Evolutionary conservation across 2,888 invertebrate genomes (phyloP).

Genomic region (Gasteruption jaculator): DNA sequence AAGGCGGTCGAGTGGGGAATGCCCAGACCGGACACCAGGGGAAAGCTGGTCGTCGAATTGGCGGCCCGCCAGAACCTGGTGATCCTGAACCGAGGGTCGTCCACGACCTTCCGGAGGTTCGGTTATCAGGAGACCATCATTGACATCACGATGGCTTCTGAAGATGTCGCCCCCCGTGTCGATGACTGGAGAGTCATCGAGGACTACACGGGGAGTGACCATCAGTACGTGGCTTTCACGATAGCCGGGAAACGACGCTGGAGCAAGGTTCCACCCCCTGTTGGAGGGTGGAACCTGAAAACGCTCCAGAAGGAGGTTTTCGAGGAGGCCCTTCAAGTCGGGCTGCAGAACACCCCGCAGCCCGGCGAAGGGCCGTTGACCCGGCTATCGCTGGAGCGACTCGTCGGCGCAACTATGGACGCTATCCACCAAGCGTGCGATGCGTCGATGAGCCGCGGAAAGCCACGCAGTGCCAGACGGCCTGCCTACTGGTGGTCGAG

Average conservation of each 20-base stretch:
- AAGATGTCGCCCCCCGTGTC: conserved; percentile 5
- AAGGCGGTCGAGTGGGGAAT: conserved; percentile 26
- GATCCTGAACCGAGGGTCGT: conserved; percentile 19
- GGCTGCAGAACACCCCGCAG: too few relatives aligned
- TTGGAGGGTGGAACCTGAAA: too few relatives aligned
- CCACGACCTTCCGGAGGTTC: conserved; percentile 17
- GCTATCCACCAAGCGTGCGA: conserved; percentile 1
- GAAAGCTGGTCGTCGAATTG: conserved; percentile 24
- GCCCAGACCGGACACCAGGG: conserved; percentile 20
- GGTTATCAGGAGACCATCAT: conserved; percentile 17
- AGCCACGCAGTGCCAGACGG: background rate
- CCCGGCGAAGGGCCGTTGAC: too few relatives aligned
- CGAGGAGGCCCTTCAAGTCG: too few relatives aligned
- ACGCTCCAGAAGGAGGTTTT: too few relatives aligned
- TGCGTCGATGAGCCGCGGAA: conserved; percentile 2
- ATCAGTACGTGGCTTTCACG: too few relatives aligned
- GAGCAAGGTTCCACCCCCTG: too few relatives aligned
- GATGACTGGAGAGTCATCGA: too few relatives aligned
- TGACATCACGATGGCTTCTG: conserved; percentile 18
- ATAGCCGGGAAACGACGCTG: too few relatives aligned
- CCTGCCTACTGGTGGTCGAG: conserved; percentile 9
- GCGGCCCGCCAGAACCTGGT: conserved; percentile 21
- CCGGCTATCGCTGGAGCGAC: background rate
- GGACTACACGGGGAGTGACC: too few relatives aligned
- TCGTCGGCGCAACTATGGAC: background rate